Base-by-base conservation (phyloP, 2,888 invertebrate species). In the Microctonus aethiopoides region DNA sequence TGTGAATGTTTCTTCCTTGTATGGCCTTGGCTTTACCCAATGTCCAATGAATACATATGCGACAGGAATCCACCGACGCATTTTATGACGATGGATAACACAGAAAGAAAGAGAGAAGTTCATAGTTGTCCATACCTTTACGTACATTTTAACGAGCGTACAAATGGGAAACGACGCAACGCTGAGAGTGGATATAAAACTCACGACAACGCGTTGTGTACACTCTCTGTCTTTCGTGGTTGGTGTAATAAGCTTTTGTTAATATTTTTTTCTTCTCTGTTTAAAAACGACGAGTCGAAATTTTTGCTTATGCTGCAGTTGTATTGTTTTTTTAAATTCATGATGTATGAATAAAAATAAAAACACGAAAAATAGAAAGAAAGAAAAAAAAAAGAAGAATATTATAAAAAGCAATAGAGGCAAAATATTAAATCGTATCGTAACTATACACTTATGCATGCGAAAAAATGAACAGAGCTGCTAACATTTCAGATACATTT, bases 51-150 rank as follows among this genome's bases (percentile, higher is more conserved):
- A 72, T 70, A 26, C 63, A 29, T 32, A 69, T 68, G 71, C 68
- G 68, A 70, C 64, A 68, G 62, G 61, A 63, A 39, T 60, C 69
- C 68, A 77, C 57, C 70, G 67, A 70, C 65, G 69, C 73, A 74
- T 70, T 79, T 80, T 77, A 78, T 74, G 74, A 71, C 57, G 61
- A 46, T 67, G 63, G 60, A 72, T 62, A 60, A 64, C 65, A 66
- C 24, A 57, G 57, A 29, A 34, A 57, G 4, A 4, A 10, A 65
- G 70, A 71, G 56, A 73, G 56, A 62, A 72, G 73, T 75, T 73
- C 75, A 68, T 79, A 79, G 81, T 77, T 80, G 79, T 77, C 76
- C 74, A 74, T 60, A 72, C 66, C 64, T 77, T 78, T 80, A 78
- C 67, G 74, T 74, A 59, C 66, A 70, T 73, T 74, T 68, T 68